Evolutionary conservation across 2,888 invertebrate genomes (phyloP), one percentile per base, ranked within the genome.

Genomic region (Drosophila neutralis): DNA sequence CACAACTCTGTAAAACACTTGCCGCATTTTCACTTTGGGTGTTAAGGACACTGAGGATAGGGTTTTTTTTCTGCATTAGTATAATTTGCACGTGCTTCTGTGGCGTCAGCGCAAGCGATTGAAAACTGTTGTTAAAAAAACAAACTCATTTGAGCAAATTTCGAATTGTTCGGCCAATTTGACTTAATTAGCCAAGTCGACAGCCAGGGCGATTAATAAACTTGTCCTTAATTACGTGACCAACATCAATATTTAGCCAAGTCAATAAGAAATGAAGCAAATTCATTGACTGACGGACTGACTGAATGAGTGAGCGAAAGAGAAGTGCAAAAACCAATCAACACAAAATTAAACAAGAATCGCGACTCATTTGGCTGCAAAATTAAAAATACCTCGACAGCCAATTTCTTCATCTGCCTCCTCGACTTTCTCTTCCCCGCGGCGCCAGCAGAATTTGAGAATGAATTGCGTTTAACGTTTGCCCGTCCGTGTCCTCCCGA

Each of bases 171-270:
- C 63, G 73, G 72, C 60, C 74, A 83, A 89, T 88, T 87, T 75
- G 77, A 79, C 72, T 83, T 83, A 87, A 87, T 87, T 87, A 85
- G 82, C 53, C 69, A 61, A 52, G 64, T 71, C 54, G 67, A 49
- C 52, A 57, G 62, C 52, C 49, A 56, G 29, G 53, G 59, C 81
- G 83, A 85, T 87, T 87, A 85, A 89, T 87, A 83, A 85, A 86
- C 81, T 84, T 74, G 72, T 69, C 67, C 76, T 75, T 86, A 87
- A 87, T 85, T 85, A 83, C 81, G 88, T 83, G 90, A 83, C 86
- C 73, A 61, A 73, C 68, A 69, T 69, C 67, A 70, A 70, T 74
- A 67, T 66, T 76, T 65, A 36, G 59, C 57, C 52, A 57, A 51
- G 35, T 42, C 69, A 69, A 66, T 76, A 73, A 48, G 42, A 51